Evolutionary conservation across 2,797 vertebrate species (phyloP).

Genomic region (Hafferia zeledoni): DNA sequence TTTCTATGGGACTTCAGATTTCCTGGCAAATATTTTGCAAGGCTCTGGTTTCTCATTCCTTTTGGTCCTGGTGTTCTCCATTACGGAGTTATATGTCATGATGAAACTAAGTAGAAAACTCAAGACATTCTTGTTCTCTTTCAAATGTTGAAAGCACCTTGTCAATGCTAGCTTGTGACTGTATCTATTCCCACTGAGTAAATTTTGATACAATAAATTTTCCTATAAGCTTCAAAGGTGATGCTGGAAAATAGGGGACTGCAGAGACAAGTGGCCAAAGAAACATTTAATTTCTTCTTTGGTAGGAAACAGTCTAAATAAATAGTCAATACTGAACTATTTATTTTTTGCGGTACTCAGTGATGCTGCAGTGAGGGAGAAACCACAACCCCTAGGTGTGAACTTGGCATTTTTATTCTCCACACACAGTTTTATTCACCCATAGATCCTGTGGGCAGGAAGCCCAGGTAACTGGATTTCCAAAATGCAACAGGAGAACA

Average conservation of each 20-base stretch:
- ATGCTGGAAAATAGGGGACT: neutral
- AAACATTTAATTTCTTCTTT: constrained; percentile 34
- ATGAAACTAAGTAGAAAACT: neutral
- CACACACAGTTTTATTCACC: neutral
- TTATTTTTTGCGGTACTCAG: constrained; percentile 30
- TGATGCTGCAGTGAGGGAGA: constrained; percentile 21
- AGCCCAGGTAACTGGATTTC: constrained; percentile 47
- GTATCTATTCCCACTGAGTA: rapidly evolving
- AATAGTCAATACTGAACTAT: neutral
- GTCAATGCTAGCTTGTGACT: neutral
- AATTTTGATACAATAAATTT: neutral
- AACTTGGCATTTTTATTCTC: constrained; percentile 41
- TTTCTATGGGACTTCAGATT: neutral
- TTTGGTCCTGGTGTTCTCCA: neutral
- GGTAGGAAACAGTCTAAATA: constrained; percentile 23
- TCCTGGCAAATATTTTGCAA: neutral
- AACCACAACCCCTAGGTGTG: neutral
- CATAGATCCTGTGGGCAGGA: neutral
- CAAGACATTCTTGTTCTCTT: neutral
- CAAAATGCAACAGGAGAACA: constrained; percentile 54
- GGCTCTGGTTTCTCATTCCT: neutral
- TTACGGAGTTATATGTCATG: neutral
- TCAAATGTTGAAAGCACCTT: neutral
- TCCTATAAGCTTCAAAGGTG: neutral
- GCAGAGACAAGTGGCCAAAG: neutral